Evolutionary conservation across 2,888 invertebrate genomes (phyloP).

Genomic region (Bembecia ichneumoniformis): DNA sequence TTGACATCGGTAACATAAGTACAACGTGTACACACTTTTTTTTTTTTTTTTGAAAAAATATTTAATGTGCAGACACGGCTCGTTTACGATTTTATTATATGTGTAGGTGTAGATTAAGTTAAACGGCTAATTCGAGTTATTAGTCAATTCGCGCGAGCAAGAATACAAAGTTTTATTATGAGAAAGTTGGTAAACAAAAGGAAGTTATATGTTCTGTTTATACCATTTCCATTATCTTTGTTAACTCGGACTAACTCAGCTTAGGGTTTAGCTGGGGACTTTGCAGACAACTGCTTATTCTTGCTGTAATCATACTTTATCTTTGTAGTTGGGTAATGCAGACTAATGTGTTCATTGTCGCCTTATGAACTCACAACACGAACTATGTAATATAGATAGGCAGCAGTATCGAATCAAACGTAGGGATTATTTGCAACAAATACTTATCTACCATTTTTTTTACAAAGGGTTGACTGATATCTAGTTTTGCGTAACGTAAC

Average conservation of each 20-base stretch:
- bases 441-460: no score
- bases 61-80: no score
- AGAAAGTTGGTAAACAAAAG: constrained; percentile 25
- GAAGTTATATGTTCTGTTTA: constrained; percentile 12
- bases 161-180: constrained; percentile 41
- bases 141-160: no score
- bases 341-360: constrained; percentile 24
- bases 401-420: no score
- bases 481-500: no score
- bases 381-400: constrained; percentile 1
- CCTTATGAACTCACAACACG: constrained; percentile 19
- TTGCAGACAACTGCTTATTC: background rate
- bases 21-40: no score
- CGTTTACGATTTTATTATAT: no score
- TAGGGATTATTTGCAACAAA: no score
- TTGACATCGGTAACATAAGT: no score
- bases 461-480: no score
- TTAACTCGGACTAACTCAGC: background rate
- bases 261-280: background rate
- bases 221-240: constrained; percentile 1
- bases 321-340: constrained; percentile 24
- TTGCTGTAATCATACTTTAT: constrained; percentile 13
- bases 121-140: constrained; percentile 41
- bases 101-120: constrained; percentile 48
- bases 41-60: no score